Percentiles rank a stretch among this genome's conserved stretches.
phyloP scores from a whole-genome alignment of 2,113 vertebrate genomes.

The Phocoena phocoena region DNA sequence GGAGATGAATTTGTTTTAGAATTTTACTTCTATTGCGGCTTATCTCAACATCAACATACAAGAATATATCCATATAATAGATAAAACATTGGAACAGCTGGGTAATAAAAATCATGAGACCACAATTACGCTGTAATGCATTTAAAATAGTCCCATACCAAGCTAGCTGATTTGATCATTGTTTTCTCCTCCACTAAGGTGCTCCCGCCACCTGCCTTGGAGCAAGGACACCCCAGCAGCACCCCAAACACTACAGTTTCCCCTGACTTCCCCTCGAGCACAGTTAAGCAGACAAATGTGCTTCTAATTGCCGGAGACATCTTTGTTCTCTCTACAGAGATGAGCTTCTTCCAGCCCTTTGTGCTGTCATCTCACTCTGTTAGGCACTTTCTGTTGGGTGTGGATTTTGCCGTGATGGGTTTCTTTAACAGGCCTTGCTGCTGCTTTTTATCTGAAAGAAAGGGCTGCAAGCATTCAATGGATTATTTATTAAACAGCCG shows the following conservation, averaged over 20 bases:
- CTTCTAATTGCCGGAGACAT: slow-evolving; percentile 73
- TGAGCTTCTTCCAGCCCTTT: slow-evolving; percentile 63
- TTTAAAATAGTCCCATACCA: background rate
- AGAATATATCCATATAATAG: background rate
- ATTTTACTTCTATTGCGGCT: background rate
- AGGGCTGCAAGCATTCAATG: slow-evolving; percentile 80
- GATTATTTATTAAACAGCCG: slow-evolving; percentile 82
- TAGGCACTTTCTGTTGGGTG: slow-evolving; percentile 63
- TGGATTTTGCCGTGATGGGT: slow-evolving; percentile 75
- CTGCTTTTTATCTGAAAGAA: slow-evolving; percentile 81
- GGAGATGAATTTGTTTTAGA: background rate
- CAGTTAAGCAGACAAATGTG: slow-evolving; percentile 65
- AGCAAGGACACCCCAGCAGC: background rate
- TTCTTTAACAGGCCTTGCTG: slow-evolving; percentile 70
- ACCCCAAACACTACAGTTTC: background rate
- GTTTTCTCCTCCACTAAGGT: background rate
- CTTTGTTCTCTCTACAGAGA: slow-evolving; percentile 74
- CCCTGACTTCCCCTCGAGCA: slow-evolving; percentile 15
- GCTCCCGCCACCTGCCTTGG: background rate
- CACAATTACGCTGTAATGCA: background rate
- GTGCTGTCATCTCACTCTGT: slow-evolving; percentile 70
- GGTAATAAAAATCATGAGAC: background rate
- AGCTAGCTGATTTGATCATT: background rate
- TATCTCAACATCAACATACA: background rate
- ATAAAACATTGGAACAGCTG: background rate